Evolutionary conservation across 2,888 invertebrate species (phyloP), one percentile per base, ranked within the genome.

Genomic region (Ochropacha duplaris): DNA sequence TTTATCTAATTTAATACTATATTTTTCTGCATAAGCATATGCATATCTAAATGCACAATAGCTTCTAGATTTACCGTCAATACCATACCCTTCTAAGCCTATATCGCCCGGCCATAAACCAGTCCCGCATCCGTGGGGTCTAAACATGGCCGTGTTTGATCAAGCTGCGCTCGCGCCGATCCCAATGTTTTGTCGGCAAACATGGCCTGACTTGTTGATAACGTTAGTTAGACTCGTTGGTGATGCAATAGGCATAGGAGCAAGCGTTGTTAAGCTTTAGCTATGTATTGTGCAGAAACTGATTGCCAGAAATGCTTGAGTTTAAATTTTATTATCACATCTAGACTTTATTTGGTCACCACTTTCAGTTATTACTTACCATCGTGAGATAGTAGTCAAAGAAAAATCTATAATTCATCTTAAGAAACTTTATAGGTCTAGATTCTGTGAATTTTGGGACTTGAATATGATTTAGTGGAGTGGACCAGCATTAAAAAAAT

Each of bases 41-140:
- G 44, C n/a, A n/a, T n/a, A n/a, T n/a, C n/a, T n/a, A 44, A 19
- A 8, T 44, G 9, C 9, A 44, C 44, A 44, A 44, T 19, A 44
- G 44, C 19, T 44, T 44, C 44, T 19, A 44, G 44, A 19, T 9
- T 44, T 44, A 44, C n/a, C 19, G 3, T 44, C 44, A 9, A 44
- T 19, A 44, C 19, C 19, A 44, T n/a, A 44, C 44, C 44, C 44
- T 44, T 44, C 44, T 44, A 44, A 44, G 34, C 22, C 31, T 64
- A 65, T 57, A 62, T 51, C 58, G 56, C 56, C 22, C 28, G 55
- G 60, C n/a, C 68, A 81, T 44, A 44, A 80, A 85, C 86, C 86
- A 72, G 85, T 69, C 66, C 65, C 63, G 71, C 81, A 85, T 87
- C 87, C 86, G 79, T 85, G 82, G 83, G 86, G 86, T 84, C 85